A percentile compares a stretch with the other conserved stretches of the same genome.
Evolutionary conservation across 2,888 invertebrate genomes (phyloP).

Genomic region (Hirtodrosophila cameraria): DNA sequence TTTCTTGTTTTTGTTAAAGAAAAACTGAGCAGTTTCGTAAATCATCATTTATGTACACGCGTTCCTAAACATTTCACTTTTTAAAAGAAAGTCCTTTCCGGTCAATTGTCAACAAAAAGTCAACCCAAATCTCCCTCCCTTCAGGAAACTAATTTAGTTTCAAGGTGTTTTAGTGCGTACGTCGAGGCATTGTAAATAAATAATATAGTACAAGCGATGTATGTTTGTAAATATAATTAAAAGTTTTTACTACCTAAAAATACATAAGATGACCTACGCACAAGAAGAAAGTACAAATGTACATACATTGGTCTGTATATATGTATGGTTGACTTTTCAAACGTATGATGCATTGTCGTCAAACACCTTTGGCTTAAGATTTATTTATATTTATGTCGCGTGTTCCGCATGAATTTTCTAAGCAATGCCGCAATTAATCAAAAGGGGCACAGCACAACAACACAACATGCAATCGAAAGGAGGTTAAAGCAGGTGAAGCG

Average conservation of each 20-base stretch:
- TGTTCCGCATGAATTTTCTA: constrained; percentile 46
- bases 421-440: constrained; percentile 48
- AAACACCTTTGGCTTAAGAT: constrained; percentile 36
- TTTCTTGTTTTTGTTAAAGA: too few species aligned
- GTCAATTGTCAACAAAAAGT: background rate
- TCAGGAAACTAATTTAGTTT: constrained; percentile 1
- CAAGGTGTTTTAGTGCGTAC: constrained; percentile 37
- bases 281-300: constrained; percentile 17
- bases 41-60: too few species aligned
- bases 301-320: background rate
- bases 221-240: constrained; percentile 43
- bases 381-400: constrained; percentile 52
- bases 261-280: constrained; percentile 10
- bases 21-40: too few species aligned
- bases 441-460: constrained; percentile 8
- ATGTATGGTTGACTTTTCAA: background rate
- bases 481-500: background rate
- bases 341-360: constrained; percentile 23
- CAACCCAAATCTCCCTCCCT: background rate
- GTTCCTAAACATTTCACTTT: too few species aligned
- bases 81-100: too few species aligned
- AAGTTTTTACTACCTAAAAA: constrained; percentile 33
- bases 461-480: constrained; percentile 20
- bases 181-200: constrained; percentile 47
- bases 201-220: constrained; percentile 51